Evolutionary conservation across 2,797 vertebrate species (phyloP).

Genomic region (Argya squamiceps): DNA sequence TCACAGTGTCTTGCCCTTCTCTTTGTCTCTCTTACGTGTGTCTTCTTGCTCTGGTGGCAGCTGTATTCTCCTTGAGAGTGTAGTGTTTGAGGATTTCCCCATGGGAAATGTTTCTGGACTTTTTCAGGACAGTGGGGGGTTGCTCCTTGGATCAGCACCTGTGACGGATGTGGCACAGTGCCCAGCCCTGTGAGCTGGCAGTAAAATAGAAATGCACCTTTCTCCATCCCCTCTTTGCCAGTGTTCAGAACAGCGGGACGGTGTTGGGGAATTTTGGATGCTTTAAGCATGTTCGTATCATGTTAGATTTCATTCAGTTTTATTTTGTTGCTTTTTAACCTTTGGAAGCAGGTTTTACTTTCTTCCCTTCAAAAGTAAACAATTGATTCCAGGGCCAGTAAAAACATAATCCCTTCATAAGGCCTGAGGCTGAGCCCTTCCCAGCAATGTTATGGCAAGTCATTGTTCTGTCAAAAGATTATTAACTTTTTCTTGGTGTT

Average conservation of each 20-base stretch:
- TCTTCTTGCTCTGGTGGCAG: neutral
- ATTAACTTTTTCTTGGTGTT: neutral
- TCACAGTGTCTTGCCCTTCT: neutral
- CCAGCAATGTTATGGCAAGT: neutral
- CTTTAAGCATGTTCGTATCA: neutral
- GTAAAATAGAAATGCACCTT: neutral
- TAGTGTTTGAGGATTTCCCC: neutral
- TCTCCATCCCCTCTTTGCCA: neutral
- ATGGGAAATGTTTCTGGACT: neutral
- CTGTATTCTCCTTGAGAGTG: neutral
- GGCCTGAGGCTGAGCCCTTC: neutral
- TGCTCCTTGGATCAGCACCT: neutral
- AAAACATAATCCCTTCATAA: neutral
- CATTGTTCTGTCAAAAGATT: neutral
- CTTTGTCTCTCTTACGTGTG: neutral
- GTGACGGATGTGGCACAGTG: rapidly evolving
- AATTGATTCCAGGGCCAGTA: neutral
- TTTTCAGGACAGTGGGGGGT: neutral
- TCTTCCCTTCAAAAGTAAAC: neutral
- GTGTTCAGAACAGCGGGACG: neutral
- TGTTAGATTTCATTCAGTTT: neutral
- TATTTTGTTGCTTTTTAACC: neutral
- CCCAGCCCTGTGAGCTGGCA: neutral
- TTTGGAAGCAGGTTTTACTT: neutral
- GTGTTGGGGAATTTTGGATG: neutral